Percentiles rank a stretch among this genome's conserved stretches.
phyloP scores from a whole-genome alignment of 2,113 vertebrate species.

The Onychostruthus taczanowskii region DNA sequence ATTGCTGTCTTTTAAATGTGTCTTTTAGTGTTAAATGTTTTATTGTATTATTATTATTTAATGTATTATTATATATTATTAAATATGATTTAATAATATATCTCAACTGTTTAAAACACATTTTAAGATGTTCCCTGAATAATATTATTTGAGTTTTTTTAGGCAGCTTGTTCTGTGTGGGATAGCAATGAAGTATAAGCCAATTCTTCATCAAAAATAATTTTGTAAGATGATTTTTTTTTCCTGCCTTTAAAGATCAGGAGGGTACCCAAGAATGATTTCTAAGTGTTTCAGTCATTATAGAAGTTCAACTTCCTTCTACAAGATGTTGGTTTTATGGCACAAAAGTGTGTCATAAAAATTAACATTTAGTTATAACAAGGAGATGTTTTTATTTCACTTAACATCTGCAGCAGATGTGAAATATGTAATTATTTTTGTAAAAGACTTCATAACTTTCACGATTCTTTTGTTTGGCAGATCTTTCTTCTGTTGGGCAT shows the following conservation, averaged over 20 bases:
- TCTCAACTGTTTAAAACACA: not conserved
- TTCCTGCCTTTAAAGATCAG: slow-evolving; percentile 3
- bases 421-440: slow-evolving; percentile 71
- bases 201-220: not conserved
- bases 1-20: not conserved
- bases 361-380: slow-evolving; percentile 70
- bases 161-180: not conserved
- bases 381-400: slow-evolving; percentile 71
- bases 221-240: not conserved
- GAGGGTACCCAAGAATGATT: slow-evolving; percentile 7
- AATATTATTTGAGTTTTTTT: not conserved
- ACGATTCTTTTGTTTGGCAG: slow-evolving; percentile 68
- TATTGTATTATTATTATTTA: not conserved
- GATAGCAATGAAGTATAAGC: not conserved
- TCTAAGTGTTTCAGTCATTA: slow-evolving; percentile 26
- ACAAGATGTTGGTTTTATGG: slow-evolving; percentile 58
- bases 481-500: slow-evolving; percentile 74
- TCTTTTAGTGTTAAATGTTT: not conserved
- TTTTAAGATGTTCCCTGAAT: not conserved
- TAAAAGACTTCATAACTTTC: slow-evolving; percentile 72
- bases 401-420: slow-evolving; percentile 77
- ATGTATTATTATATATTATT: not conserved
- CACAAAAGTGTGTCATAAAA: slow-evolving; percentile 66
- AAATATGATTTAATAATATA: not conserved
- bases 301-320: slow-evolving; percentile 40